These are phyloP conservation scores for Drosophila pullipes DNA, from an alignment of 2,888 invertebrate species.

Conservation along the genomic window DNA sequence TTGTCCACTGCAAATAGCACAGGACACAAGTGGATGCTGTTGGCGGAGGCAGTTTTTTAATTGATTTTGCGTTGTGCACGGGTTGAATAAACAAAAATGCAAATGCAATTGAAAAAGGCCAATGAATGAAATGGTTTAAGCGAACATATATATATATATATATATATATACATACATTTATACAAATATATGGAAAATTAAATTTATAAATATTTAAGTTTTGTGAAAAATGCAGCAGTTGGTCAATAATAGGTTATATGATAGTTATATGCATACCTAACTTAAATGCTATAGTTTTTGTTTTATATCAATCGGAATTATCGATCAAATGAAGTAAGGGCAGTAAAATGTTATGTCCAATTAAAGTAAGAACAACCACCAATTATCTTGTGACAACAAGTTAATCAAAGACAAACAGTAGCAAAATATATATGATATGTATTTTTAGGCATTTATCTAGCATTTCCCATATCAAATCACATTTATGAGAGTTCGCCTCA, in stretches of 20 bases:
- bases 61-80: slow-evolving; percentile 59
- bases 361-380: background rate
- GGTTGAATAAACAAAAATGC: slow-evolving; percentile 35
- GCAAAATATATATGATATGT: background rate
- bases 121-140: slow-evolving; percentile 10
- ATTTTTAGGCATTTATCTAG: background rate
- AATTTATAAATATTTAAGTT: background rate
- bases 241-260: background rate
- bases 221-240: background rate
- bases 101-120: slow-evolving; percentile 37
- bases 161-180: background rate
- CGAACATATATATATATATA: background rate
- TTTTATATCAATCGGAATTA: background rate
- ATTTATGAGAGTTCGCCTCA: background rate
- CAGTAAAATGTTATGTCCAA: background rate
- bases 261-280: background rate
- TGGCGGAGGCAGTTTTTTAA: slow-evolving; percentile 51
- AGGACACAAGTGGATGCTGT: background rate
- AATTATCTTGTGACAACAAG: background rate
- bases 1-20: slow-evolving; percentile 52
- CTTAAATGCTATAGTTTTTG: background rate
- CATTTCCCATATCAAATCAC: background rate
- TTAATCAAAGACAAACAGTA: background rate
- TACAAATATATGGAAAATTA: background rate
- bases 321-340: background rate